Percentiles rank a stretch among this genome's conserved stretches.
phyloP scores from a whole-genome alignment of 2,797 vertebrate species.

The Manis pentadactyla region DNA sequence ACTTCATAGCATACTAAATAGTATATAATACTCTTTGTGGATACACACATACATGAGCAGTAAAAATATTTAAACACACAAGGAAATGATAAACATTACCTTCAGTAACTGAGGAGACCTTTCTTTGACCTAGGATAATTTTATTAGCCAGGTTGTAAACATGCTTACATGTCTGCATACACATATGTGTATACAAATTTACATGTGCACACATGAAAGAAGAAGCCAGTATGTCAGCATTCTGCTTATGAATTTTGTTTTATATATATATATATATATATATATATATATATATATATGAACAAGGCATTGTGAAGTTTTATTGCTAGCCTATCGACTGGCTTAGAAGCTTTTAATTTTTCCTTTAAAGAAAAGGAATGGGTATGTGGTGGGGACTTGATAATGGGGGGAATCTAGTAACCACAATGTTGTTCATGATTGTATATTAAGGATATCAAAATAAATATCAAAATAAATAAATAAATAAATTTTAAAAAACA shows the following conservation, averaged over 20 bases:
- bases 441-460: too few species aligned
- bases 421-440: too few species aligned
- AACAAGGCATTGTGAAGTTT: conserved; percentile 63
- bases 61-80: conserved; percentile 25
- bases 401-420: too few species aligned
- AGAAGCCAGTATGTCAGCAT: too few species aligned
- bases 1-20: not conserved
- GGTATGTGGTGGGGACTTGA: too few species aligned
- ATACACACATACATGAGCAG: not conserved
- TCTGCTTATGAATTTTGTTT: not conserved
- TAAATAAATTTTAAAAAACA: too few species aligned
- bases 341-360: conserved; percentile 78
- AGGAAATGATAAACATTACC: conserved; percentile 51
- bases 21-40: not conserved
- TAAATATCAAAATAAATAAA: too few species aligned
- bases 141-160: conserved; percentile 36
- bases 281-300: conserved; percentile 43
- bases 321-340: conserved; percentile 70
- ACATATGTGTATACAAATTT: not conserved
- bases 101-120: conserved; percentile 35
- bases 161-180: conserved; percentile 6
- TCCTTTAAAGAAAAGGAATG: conserved; percentile 73
- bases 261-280: conserved; percentile 41
- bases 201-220: not conserved
- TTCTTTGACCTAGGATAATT: not conserved